Percentiles rank a stretch among this genome's conserved stretches.
phyloP scores from a whole-genome alignment of 2,888 invertebrate genomes.

The Augochlorella aurata region DNA sequence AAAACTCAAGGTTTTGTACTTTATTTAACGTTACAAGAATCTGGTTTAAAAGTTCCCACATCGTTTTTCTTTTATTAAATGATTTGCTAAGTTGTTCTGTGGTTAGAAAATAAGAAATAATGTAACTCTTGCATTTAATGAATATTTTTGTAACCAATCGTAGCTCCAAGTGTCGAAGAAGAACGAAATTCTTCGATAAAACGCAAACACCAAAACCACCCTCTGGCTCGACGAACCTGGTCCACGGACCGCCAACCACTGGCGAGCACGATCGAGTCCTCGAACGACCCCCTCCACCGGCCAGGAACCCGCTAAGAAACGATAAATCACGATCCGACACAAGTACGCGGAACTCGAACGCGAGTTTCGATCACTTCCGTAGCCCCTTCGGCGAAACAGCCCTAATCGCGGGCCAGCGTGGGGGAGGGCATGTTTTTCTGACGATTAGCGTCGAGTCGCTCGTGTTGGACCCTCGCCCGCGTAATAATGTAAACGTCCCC shows the following conservation, averaged over 20 bases:
- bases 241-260: neutral
- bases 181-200: no score
- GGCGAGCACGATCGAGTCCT: neutral
- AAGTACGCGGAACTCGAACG: neutral
- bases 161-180: no score
- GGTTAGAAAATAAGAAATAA: no score
- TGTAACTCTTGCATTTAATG: no score
- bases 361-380: neutral
- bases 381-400: neutral
- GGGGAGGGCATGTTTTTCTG: neutral
- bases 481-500: conserved; percentile 30
- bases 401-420: neutral
- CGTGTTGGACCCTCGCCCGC: neutral
- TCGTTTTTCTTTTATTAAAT: no score
- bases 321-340: neutral
- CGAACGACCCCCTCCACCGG: neutral
- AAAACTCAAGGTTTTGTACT: no score
- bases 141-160: no score
- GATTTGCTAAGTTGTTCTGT: no score
- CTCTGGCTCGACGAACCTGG: neutral
- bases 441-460: conserved; percentile 17
- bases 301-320: neutral
- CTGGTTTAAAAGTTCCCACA: no score
- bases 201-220: no score
- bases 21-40: no score